These are phyloP conservation scores for Mya arenaria DNA, from an alignment of 1,140 invertebrate genomes.

Conservation along the genomic window DNA sequence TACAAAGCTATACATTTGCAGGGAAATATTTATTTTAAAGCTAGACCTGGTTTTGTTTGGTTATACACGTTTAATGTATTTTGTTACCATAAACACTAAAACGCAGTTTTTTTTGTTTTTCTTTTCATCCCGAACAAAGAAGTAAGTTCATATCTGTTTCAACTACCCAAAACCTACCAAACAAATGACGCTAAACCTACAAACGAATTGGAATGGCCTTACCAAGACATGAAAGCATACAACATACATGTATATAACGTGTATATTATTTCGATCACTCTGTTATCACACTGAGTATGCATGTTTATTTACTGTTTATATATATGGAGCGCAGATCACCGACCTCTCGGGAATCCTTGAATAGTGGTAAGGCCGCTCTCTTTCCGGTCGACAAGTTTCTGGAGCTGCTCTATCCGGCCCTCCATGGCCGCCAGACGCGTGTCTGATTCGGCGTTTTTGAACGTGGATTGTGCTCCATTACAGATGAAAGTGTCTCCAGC, in stretches of 20 bases:
- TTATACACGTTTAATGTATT: not conserved
- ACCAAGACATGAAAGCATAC: not conserved
- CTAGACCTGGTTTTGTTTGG: too few relatives aligned
- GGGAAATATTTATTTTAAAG: too few relatives aligned
- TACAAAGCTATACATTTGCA: too few relatives aligned
- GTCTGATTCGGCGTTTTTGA: too few relatives aligned
- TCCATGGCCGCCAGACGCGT: not conserved
- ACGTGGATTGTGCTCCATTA: too few relatives aligned
- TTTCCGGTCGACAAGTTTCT: not conserved
- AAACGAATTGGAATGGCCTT: not conserved
- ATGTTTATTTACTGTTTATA: not conserved
- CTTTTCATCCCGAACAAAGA: not conserved
- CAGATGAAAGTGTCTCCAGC: too few relatives aligned
- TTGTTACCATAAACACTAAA: not conserved
- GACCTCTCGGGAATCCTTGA: constrained; percentile 14
- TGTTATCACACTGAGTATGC: not conserved
- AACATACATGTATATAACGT: not conserved
- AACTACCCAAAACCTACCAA: not conserved
- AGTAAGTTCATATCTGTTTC: not conserved
- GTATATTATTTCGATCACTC: not conserved
- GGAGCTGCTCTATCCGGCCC: not conserved
- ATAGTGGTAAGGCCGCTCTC: not conserved
- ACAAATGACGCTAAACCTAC: not conserved
- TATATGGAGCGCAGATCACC: not conserved
- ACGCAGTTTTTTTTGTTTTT: too few relatives aligned